Evolutionary conservation across 1,140 invertebrate species (phyloP), one percentile per base, ranked within the genome.

Genomic region (Ips nitidus): DNA sequence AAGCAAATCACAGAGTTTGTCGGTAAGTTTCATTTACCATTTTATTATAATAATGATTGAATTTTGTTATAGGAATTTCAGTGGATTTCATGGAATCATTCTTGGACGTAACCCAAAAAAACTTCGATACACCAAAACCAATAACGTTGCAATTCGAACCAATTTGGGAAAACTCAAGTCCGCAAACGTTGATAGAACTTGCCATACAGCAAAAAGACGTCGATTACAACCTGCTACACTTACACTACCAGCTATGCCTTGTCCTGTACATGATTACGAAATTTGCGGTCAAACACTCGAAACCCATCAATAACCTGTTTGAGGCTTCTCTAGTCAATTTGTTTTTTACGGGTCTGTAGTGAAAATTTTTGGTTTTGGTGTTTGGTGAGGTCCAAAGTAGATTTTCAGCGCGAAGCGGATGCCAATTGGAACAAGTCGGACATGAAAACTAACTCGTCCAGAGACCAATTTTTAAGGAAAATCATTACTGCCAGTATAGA

Each of bases 191-290:
- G 47, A 88, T 90, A 2, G 88, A 91, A 77, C 81, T 95, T 50
- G 92, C 93, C 0, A 79, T 94, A 58, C 86, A 89, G 57, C 91
- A 93, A 77, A 86, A 88, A 69, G 82, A 84, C 38, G 87, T 90
- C 5, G 92, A 92, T 79, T 89, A 88, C 69, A 87, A 91, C 72
- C 82, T 94, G 64, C 79, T 97, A 2, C 85, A 90, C 72, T 82
- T 94, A 67, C 93, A 95, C 78, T 88, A 89, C 71, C 90, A 94
- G 80, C 81, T 96, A 5, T 86, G 88, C 5, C 83, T 88, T 57
- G 87, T 91, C 1, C 81, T 96, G 52, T 87, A 91, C 69, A 91
- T 94, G 77, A 87, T 95, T 67, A 86, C 91, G 6, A 83, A 86
- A 56, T 94, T 96, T 75, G 88, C 87, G 73, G 78, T 96, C 42